Base-by-base conservation (phyloP, 1,140 invertebrate genomes). In the Panonychus citri region DNA sequence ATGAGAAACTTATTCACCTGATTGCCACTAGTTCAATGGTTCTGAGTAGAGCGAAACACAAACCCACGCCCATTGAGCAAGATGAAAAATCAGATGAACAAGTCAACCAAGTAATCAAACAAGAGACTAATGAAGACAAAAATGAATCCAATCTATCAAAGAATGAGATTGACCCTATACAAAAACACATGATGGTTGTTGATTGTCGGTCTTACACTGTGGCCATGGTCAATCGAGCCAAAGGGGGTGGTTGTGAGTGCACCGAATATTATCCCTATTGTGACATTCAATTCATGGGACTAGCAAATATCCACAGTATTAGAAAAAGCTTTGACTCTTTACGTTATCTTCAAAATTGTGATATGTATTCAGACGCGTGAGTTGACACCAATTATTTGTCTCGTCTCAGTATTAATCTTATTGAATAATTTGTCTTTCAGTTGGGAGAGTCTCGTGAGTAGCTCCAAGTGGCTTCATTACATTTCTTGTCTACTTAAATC, bases 221-320 rank as follows among this genome's bases (percentile, higher is more conserved):
- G 0, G 91, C 91, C 2, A 81, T 94, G 37, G 89, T 87, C 17
- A 97, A 96, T 75, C 73, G 90, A 60, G 88, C 88, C 2, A 81
- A 90, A 57, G 90, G 91, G 30, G 93, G 93, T 51, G 93, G 93
- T 25, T 89, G 83, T 69, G 93, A 97, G 70, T 91, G 84, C 69
- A 78, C 81, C n/a, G 84, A 88, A 69, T 91, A 93, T 75, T 96
- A 96, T 73, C 79, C 82, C 0, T 80, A 77, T 64, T 85, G 86
- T 65, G 89, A 95, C 70, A 89, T 96, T 56, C 80, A 89, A 67
- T 97, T 94, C 68, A 95, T 96, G 89, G 85, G 84, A 69, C 71
- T 97, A 67, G 83, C 88, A 52, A 97, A 97, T 70, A 96, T 97
- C 60, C 91, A 96, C 71, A 80, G 83, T 53, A 85, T 96, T 64